phyloP scores from a whole-genome alignment of 2,888 invertebrate species.

The Phymatocera aterrima region DNA sequence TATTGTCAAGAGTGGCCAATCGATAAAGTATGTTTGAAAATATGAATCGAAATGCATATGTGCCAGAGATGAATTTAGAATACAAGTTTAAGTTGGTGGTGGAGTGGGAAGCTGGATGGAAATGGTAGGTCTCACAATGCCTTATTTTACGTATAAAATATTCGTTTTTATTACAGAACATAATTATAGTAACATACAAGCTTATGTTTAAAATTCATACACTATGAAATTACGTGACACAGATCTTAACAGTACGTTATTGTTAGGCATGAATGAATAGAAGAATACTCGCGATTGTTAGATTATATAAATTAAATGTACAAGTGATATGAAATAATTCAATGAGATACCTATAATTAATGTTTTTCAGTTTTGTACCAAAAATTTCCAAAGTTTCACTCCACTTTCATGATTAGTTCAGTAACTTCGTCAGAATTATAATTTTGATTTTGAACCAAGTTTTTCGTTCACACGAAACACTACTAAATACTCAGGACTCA shows the following conservation, averaged over 20 bases:
- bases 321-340: conserved; percentile 3
- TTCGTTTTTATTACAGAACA: conserved; percentile 34
- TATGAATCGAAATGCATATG: no score
- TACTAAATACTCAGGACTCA: neutral
- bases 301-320: conserved; percentile 41
- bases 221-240: conserved; percentile 33
- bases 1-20: no score
- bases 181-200: conserved; percentile 12
- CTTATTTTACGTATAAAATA: conserved; percentile 26
- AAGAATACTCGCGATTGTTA: conserved; percentile 42
- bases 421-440: no score
- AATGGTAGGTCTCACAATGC: neutral
- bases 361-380: neutral
- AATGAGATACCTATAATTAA: neutral
- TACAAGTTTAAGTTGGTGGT: neutral
- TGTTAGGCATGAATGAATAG: conserved; percentile 34
- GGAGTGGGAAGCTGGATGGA: neutral
- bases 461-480: neutral
- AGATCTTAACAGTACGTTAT: neutral
- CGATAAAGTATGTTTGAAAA: no score
- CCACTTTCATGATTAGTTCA: neutral
- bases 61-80: neutral
- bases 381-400: neutral
- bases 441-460: neutral
- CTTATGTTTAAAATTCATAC: conserved; percentile 9